phyloP scores from a whole-genome alignment of 2,797 vertebrate genomes.

The Allobates femoralis region DNA sequence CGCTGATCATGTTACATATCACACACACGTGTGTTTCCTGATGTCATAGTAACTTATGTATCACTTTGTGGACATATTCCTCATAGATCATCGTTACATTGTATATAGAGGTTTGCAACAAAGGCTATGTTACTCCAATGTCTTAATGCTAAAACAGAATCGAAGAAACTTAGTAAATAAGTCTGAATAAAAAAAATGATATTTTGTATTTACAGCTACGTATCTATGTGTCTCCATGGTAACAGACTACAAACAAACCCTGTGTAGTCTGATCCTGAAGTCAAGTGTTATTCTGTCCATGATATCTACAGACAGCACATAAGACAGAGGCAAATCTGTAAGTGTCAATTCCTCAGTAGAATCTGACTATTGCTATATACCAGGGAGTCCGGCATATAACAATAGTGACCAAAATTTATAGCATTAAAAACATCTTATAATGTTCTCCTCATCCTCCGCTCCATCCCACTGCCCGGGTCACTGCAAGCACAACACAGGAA shows the following conservation, averaged over 20 bases:
- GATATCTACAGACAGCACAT: too few species aligned
- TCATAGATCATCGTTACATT: background rate
- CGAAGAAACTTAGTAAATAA: background rate
- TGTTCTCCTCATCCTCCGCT: too few species aligned
- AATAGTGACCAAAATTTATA: too few species aligned
- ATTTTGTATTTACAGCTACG: background rate
- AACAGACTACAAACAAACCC: background rate
- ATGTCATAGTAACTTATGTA: background rate
- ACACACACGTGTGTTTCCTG: background rate
- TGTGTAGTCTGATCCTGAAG: background rate
- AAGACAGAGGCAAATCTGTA: too few species aligned
- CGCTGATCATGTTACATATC: slow-evolving; percentile 2
- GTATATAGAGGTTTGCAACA: background rate
- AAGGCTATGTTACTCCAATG: background rate
- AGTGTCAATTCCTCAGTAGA: too few species aligned
- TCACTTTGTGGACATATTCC: background rate
- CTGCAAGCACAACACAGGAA: too few species aligned
- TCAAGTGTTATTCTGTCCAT: background rate
- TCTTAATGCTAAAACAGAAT: background rate
- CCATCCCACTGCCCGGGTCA: too few species aligned
- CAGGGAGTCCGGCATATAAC: too few species aligned
- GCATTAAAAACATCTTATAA: too few species aligned
- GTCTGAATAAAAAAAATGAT: too few species aligned
- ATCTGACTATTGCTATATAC: background rate
- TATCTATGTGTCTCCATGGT: background rate